Evolutionary conservation across 2,888 invertebrate species (phyloP).

Genomic region (Cryptus armator): DNA sequence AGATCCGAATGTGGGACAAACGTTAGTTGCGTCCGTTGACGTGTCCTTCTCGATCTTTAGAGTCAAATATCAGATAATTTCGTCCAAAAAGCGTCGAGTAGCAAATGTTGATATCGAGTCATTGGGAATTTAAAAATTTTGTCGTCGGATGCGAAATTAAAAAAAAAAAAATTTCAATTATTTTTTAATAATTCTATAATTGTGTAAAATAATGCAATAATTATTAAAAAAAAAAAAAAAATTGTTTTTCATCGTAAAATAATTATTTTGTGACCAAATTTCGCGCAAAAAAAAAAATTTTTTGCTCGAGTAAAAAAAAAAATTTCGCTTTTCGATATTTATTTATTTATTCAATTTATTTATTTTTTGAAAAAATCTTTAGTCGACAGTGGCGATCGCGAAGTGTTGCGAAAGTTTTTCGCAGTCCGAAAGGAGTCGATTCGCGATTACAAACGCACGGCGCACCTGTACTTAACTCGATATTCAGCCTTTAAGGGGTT

Average conservation of each 20-base stretch:
- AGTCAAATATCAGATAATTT: constrained; percentile 8
- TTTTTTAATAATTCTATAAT: no score
- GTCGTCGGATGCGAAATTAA: no score
- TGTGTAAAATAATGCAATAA: no score
- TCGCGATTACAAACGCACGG: constrained; percentile 1
- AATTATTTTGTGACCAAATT: no score
- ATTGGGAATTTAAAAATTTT: no score
- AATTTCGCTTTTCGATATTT: constrained; percentile 12
- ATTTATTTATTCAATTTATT: constrained; percentile 45
- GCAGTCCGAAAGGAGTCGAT: constrained; percentile 7
- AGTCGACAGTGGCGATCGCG: background rate
- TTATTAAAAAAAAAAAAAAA: no score
- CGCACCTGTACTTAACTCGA: constrained; percentile 12
- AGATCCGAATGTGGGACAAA: constrained; percentile 78
- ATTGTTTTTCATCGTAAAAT: no score
- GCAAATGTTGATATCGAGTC: no score
- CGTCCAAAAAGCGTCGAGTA: background rate
- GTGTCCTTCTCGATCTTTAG: constrained; percentile 71
- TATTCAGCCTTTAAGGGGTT: background rate
- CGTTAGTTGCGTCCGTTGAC: constrained; percentile 71
- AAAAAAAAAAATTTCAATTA: no score
- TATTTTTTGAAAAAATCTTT: background rate
- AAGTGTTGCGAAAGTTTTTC: constrained; percentile 40
- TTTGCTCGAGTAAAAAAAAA: background rate
- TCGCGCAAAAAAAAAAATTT: background rate